Evolutionary conservation across 2,888 invertebrate genomes (phyloP), one percentile per base, ranked within the genome.

Genomic region (Dyspetes luteomarginatus): DNA sequence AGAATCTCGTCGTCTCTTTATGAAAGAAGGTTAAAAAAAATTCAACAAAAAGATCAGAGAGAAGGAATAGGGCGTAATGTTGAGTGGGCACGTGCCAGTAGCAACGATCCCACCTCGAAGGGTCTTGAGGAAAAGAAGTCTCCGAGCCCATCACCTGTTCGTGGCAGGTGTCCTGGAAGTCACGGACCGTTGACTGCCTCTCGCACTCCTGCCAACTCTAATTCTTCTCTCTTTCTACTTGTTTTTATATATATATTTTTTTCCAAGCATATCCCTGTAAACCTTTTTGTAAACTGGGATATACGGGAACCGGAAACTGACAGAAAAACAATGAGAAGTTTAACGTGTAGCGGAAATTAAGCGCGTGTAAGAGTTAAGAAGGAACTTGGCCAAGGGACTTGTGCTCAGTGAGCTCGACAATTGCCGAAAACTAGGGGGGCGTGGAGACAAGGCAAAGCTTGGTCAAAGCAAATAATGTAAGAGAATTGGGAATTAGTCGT

Each of bases 131-230:
- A 48, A 79, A 79, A 71, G 68, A 77, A 76, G 80, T 69, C 81
- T 72, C 48, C 75, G 76, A 80, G 82, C 69, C 85, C 85, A 80
- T 88, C 90, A 90, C 90, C 90, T 89, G 90, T 89, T 89, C 76
- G 78, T 82, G 86, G 86, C 90, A 90, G 90, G 89, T 90, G 90
- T 83, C 82, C 62, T 45, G 36, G 48, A 65, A 82, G 80, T 74
- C 73, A 83, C 74, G 79, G 77, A 68, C 73, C 81, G 84, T 81
- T 84, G 80, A 65, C 78, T 78, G n/a, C 41, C 69, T 65, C 72
- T 41, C 41, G 30, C 55, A 17, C 12, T 26, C 36, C 19, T 43
- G 41, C 56, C 55, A 36, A 41, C n/a, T 69, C 24, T 28, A n/a
- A 41, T 28, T 28, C 43, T 28, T 48, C 58, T 52, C 24, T 45